Conservation (phyloP, 2,888 invertebrate genomes). For the Bugulina stolonifera region DNA sequence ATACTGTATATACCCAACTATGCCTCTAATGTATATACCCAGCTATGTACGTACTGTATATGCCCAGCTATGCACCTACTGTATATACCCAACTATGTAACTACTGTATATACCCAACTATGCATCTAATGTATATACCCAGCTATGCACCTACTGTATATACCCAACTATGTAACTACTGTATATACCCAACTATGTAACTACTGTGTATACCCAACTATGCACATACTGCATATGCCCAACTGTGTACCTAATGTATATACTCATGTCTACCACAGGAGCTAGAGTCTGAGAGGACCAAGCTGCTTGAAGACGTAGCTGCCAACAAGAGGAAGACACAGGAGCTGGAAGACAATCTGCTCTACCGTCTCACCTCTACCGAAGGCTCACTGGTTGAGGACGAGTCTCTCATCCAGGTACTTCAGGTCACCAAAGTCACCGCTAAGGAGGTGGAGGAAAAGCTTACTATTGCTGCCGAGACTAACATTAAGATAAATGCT, state of each 20-base stretch:
- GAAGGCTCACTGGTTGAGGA: slow-evolving; percentile 91
- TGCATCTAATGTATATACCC: no score
- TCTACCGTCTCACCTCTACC: slow-evolving; percentile 84
- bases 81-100: neutral
- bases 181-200: neutral
- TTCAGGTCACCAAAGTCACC: slow-evolving; percentile 47
- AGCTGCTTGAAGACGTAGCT: slow-evolving; percentile 89
- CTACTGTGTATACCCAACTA: neutral
- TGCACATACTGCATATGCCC: no score
- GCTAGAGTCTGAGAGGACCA: slow-evolving; percentile 85
- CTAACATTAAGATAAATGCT: slow-evolving; percentile 85
- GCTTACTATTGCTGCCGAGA: slow-evolving; percentile 81
- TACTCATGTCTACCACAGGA: slow-evolving; percentile 57
- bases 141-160: neutral
- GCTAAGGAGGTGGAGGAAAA: slow-evolving; percentile 93
- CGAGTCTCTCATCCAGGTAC: slow-evolving; percentile 76
- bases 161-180: neutral
- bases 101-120: neutral
- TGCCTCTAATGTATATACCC: no score
- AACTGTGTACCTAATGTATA: neutral
- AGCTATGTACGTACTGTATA: slow-evolving; percentile 47
- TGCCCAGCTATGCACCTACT: no score
- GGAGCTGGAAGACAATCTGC: slow-evolving; percentile 83
- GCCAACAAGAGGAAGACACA: slow-evolving; percentile 93
- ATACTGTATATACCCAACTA: neutral